Base-by-base conservation (phyloP, 92 coral and sea anemone species). In the Phymanthus crucifer region DNA sequence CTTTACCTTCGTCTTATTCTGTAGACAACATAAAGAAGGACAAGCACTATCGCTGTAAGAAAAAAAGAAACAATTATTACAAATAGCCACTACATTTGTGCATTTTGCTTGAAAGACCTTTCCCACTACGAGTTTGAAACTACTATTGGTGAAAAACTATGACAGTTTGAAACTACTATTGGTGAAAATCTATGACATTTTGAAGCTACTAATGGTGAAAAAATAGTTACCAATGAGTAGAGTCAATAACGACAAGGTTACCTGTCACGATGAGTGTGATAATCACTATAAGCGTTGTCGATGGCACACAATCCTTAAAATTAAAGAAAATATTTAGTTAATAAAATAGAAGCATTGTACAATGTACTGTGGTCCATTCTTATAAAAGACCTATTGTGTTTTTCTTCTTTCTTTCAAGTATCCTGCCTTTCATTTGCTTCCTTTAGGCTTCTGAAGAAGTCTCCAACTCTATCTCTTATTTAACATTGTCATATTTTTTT, bases 281-380 rank as follows among this genome's bases (percentile, higher is more conserved):
- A 26, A 87, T 54, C 19, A 76, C 80, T 19, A 79, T 47, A 57
- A 87, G 72, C 32, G 46, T 78, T 72, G 85, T 73, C 12, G 85
- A 47, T 29, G 79, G 79, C 12, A 29, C 79, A 57, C 85, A 72
- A 2, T 36, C 19, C 76, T 81, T 26, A 27, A 48, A 34, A 47
- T 61, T 52, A 75, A 29, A 48, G 6, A n/a, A 24, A 73, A 46
- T 23, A 73, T 8, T 33, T 16, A 19, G n/a, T n/a, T n/a, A n/a
- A n/a, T n/a, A n/a, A n/a, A n/a, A n/a, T n/a, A n/a, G n/a, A n/a
- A n/a, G n/a, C n/a, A n/a, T n/a, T n/a, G n/a, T 40, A 27, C 16
- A 9, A 1, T 29, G n/a, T 18, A 36, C 6, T 18, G 40, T 36
- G 40, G 45, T 0, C 50, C 50, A 45, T 45, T 45, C 50, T 45